phyloP scores from a whole-genome alignment of 2,113 vertebrate species.

The Axis porcinus region DNA sequence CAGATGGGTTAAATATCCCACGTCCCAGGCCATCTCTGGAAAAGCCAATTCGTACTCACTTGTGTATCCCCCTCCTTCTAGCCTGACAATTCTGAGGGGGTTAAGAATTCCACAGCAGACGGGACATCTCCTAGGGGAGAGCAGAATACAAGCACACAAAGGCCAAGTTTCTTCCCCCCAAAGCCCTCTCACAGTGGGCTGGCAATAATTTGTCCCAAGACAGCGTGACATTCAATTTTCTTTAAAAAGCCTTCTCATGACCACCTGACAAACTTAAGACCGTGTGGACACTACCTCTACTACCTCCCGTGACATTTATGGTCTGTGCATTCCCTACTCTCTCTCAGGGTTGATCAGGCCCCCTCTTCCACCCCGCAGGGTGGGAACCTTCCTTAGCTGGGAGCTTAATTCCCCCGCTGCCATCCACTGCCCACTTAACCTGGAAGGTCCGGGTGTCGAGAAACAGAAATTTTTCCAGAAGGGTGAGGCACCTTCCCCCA shows the following conservation, averaged over 20 bases:
- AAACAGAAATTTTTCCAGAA: not conserved
- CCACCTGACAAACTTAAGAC: not conserved
- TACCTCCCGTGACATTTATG: not conserved
- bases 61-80: not conserved
- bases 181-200: not conserved
- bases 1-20: not conserved
- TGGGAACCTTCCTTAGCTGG: not conserved
- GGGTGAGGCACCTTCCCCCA: accelerated
- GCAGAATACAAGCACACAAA: not conserved
- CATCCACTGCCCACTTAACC: not conserved
- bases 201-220: not conserved
- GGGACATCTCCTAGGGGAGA: not conserved
- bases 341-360: not conserved
- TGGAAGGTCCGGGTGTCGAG: accelerated
- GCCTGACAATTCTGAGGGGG: not conserved
- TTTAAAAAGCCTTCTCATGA: not conserved
- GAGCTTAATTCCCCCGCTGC: not conserved
- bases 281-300: not conserved
- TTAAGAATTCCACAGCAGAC: not conserved
- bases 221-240: accelerated
- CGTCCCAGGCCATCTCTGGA: not conserved
- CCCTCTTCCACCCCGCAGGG: not conserved
- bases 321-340: not conserved
- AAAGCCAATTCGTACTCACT: not conserved
- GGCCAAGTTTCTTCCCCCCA: not conserved